A percentile compares a stretch with the other conserved stretches of the same genome.
Evolutionary conservation across 2,797 vertebrate species (phyloP).

Genomic region (Echiichthys vipera): DNA sequence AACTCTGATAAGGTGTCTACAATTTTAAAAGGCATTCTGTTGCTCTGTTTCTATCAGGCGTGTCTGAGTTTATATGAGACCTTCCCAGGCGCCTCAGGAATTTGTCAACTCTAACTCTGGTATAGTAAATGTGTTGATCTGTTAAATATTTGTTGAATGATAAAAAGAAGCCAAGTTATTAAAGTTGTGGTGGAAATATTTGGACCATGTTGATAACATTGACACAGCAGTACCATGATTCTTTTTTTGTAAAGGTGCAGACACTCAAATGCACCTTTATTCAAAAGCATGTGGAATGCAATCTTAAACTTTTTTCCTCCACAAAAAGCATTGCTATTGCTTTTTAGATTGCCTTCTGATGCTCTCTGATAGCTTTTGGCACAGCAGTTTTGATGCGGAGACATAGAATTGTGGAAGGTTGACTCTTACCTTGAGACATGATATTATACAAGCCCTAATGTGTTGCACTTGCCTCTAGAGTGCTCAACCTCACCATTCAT

Average conservation of each 20-base stretch:
- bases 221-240: background rate
- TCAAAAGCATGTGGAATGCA: conserved; percentile 16
- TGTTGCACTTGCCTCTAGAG: conserved; percentile 68
- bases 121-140: conserved; percentile 14
- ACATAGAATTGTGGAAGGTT: conserved; percentile 44
- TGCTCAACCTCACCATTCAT: conserved; percentile 76
- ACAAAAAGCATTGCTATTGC: conserved; percentile 19
- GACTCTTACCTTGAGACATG: conserved; percentile 68
- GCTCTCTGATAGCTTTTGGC: conserved; percentile 30
- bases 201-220: conserved; percentile 12
- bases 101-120: conserved; percentile 22
- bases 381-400: conserved; percentile 29
- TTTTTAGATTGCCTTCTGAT: conserved; percentile 39
- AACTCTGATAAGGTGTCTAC: background rate
- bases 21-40: background rate
- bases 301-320: background rate
- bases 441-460: conserved; percentile 72
- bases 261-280: conserved; percentile 14
- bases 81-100: background rate
- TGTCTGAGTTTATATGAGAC: conserved; percentile 7
- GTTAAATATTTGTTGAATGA: conserved; percentile 18
- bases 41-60: background rate
- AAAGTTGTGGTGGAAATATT: conserved; percentile 1
- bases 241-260: background rate
- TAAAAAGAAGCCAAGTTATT: conserved; percentile 6